These are phyloP conservation scores for Melangyna quadrimaculata DNA, from an alignment of 2,888 invertebrate genomes.

Conservation along the genomic window DNA sequence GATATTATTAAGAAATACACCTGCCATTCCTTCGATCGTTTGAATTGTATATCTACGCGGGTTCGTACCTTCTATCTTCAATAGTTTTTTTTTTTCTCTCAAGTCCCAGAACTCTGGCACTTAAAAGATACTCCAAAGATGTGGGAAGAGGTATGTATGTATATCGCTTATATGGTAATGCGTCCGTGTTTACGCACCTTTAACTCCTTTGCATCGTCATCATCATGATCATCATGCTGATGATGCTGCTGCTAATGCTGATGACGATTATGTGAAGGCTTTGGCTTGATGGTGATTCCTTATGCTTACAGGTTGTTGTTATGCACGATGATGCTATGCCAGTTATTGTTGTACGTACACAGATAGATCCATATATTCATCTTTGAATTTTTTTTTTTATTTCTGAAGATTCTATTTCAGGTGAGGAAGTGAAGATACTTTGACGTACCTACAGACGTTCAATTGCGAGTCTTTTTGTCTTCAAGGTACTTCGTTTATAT, in stretches of 20 bases:
- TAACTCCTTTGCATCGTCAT: constrained; percentile 61
- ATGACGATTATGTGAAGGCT: neutral
- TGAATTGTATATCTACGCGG: constrained; percentile 31
- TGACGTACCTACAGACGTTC: constrained; percentile 41
- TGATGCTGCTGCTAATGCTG: neutral
- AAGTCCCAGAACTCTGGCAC: constrained; percentile 31
- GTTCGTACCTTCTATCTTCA: constrained; percentile 6
- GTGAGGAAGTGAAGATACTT: constrained; percentile 35
- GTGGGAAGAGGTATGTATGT: constrained; percentile 49
- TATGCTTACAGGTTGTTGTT: constrained; percentile 38
- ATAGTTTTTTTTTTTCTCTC: neutral
- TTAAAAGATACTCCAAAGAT: constrained; percentile 44
- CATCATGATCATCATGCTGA: too few relatives aligned
- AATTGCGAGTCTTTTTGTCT: constrained; percentile 53
- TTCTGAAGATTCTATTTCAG: constrained; percentile 6
- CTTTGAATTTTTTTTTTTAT: constrained; percentile 8
- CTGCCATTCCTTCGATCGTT: constrained; percentile 55
- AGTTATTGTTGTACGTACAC: neutral
- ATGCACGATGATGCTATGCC: neutral
- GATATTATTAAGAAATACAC: constrained; percentile 69
- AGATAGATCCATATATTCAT: neutral
- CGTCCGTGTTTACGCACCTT: constrained; percentile 70
- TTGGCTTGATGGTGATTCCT: constrained; percentile 16
- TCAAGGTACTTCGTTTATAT: constrained; percentile 58
- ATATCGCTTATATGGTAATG: constrained; percentile 59